These are phyloP conservation scores for Gandaritis pyraliata DNA, from an alignment of 2,888 invertebrate species.

Conservation along the genomic window DNA sequence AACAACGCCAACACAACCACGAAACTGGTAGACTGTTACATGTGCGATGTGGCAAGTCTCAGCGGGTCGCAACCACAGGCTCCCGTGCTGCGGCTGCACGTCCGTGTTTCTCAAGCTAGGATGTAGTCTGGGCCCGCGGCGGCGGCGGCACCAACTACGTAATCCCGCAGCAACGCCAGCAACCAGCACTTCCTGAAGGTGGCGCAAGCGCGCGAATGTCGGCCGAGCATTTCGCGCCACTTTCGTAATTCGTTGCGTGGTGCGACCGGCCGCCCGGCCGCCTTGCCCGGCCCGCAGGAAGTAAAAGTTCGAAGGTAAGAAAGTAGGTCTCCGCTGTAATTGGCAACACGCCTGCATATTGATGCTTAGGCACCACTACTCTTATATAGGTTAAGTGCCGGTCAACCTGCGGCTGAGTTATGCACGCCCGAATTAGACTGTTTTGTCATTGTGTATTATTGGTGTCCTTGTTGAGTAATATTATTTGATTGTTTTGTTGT, in stretches of 20 bases:
- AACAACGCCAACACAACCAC: slow-evolving; percentile 46
- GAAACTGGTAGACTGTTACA: slow-evolving; percentile 28
- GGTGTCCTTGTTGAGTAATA: slow-evolving; percentile 8
- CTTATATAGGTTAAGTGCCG: slow-evolving; percentile 66
- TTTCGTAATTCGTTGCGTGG: slow-evolving; percentile 84
- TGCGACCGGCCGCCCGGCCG: slow-evolving; percentile 69
- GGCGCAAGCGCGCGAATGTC: slow-evolving; percentile 83
- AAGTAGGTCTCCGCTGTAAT: slow-evolving; percentile 83
- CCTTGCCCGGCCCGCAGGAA: slow-evolving; percentile 82
- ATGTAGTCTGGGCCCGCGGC: slow-evolving; percentile 58
- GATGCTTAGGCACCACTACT: slow-evolving; percentile 71
- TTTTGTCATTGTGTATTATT: slow-evolving; percentile 18
- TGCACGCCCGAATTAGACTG: slow-evolving; percentile 21
- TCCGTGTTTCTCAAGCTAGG: slow-evolving; percentile 59
- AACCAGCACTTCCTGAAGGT: slow-evolving; percentile 82
- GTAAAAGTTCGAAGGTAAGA: slow-evolving; percentile 85
- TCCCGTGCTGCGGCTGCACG: slow-evolving; percentile 48
- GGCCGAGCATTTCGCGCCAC: slow-evolving; percentile 84
- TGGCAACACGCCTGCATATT: slow-evolving; percentile 82
- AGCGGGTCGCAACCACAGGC: slow-evolving; percentile 55
- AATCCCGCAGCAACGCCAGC: slow-evolving; percentile 78
- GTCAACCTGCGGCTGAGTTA: slow-evolving; percentile 58
- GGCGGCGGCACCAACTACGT: slow-evolving; percentile 65
- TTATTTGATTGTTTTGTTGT: not conserved
- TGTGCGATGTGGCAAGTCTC: slow-evolving; percentile 40